Evolutionary conservation across 2,113 vertebrate genomes (phyloP), one percentile per base, ranked within the genome.

Genomic region (Hemibates koningsi): DNA sequence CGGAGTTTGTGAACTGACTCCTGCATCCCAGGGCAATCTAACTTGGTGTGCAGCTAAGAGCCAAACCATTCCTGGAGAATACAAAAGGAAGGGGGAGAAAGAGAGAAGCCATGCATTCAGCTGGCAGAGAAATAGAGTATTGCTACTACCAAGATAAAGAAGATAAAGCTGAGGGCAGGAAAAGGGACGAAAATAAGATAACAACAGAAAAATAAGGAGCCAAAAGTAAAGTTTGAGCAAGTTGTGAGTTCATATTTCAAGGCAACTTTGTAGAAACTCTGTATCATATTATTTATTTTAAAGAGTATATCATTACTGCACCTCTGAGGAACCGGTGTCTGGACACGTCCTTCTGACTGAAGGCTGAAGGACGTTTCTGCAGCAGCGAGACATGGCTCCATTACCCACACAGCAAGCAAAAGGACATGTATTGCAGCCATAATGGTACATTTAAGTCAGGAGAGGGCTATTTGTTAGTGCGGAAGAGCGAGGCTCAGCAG

Each of bases 1-100:
- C 85, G 82, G 61, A 82, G 87, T 90, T 68, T 91, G 86, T 84
- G 91, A 89, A 61, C 41, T 2, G 68, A 86, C 83, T 86, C 63
- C 82, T 90, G 85, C 89, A 87, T 92, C 84, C 88, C 76, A 56
- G 53, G 76, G 88, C 79, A 53, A 90, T 87, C 78, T 86, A 48
- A 81, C 83, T 90, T 84, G 85, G 81, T 87, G 80, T 83, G 82
- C 21, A 87, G 86, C 86, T 85, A 32, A 81, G 53, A 88, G 56
- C 13, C 4, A 32, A 43, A 68, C 38, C 76, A 29, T 16, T 81
- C 5, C 79, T 81, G 71, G 41, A 73, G 45, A 38, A 63, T 56
- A 88, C 59, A 87, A 66, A 81, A 13, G 14, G 24, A 27, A 52
- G 73, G 19, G 43, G 43, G 50, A 24, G 6, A 21, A 36, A 38